Evolutionary conservation across 2,797 vertebrate genomes (phyloP).

Genomic region (Coilia nasus): DNA sequence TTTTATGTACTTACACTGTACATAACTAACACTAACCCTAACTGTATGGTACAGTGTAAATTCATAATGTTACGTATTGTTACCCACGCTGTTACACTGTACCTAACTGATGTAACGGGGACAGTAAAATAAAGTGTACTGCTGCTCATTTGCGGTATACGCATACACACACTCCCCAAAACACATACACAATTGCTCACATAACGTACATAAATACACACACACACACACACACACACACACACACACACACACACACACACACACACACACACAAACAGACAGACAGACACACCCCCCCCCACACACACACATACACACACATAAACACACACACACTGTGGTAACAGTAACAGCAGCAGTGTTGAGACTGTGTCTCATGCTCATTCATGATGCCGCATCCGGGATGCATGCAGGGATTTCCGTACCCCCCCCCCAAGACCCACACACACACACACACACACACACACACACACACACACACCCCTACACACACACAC

Average conservation of each 20-base stretch:
- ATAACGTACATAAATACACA: too few relatives aligned
- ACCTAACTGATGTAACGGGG: not conserved
- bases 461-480: not conserved
- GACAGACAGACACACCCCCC: not conserved
- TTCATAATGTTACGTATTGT: too few relatives aligned
- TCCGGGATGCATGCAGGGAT: not conserved
- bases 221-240: not conserved
- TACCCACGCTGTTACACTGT: too few relatives aligned
- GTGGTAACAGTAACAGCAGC: not conserved
- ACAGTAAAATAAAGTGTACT: too few relatives aligned
- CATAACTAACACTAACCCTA: too few relatives aligned
- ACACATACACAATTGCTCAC: too few relatives aligned
- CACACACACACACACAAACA: not conserved
- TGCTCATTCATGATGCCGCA: not conserved
- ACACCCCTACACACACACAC: not conserved
- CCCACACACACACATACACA: not conserved
- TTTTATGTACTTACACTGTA: too few relatives aligned
- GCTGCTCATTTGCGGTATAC: too few relatives aligned
- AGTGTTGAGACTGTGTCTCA: not conserved
- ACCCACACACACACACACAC: too few relatives aligned
- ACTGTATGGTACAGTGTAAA: too few relatives aligned
- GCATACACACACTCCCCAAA: too few relatives aligned
- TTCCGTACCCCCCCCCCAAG: not conserved
- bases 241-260: slow-evolving; percentile 1
- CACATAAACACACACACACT: too few relatives aligned